Evolutionary conservation across 2,888 invertebrate genomes (phyloP), one percentile per base, ranked within the genome.

Genomic region (Rhabditoides inermis): DNA sequence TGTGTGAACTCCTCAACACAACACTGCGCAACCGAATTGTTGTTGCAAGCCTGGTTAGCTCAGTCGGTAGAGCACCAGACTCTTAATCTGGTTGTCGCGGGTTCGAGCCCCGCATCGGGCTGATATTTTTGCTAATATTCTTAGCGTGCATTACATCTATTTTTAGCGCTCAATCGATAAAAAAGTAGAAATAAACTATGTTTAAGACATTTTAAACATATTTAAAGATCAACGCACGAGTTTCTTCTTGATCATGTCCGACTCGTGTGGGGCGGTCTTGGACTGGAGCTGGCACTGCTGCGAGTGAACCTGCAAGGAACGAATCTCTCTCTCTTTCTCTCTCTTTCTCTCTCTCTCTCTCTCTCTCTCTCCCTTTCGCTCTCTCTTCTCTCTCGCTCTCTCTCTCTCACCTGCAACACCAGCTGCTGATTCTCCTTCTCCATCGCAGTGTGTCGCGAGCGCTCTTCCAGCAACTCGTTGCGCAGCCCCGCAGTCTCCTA

Each of bases 401-500:
- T 5, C 6, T 39, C 39, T 3, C 49, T 45, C 27, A 61, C 65
- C 71, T 84, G 84, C 32, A 84, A 78, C 60, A 85, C 76, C 57
- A 84, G 76, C 56, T 83, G 82, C 70, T 84, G 83, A 51, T 83
- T 78, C 72, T 85, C 84, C 63, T 83, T 82, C 70, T 85, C 84
- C 55, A 84, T 72, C 27, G 82, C 78, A 62, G 81, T 79, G 57
- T 82, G 81, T 49, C 81, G 80, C 15, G 86, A 84, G 72, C 84
- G 81, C 15, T 85, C 83, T 66, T 86, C 85, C 47, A 84, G 83
- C 68, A 87, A 77, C 75, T 87, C 86, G 49, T 85, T 83, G 69
- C 86, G 83, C 81, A 86, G 82, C 72, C 85, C 84, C 49, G 85
- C 83, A 61, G 88, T 79, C 78, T 88, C 87, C 53, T 87, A 51